Base-by-base conservation (phyloP, 1,140 invertebrate species). In the Eurosta solidaginis region DNA sequence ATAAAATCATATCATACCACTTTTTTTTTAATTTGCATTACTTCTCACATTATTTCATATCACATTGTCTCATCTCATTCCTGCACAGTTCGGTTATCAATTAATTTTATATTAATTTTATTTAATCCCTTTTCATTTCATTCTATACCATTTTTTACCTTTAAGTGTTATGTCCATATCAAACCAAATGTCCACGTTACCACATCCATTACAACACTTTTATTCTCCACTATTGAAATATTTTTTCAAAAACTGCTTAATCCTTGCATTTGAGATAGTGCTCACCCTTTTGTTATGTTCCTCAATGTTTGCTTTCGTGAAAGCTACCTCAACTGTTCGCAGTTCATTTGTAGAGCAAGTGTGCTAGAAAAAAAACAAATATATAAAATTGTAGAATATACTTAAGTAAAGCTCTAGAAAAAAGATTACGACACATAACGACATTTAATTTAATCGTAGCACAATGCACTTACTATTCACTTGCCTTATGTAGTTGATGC, bases 381-480 rank as follows among this genome's bases (percentile, higher is more conserved):
- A 7, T 1, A 40, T 0, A 27, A 68, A 17, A 42, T 14, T 20
- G 14, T 17, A 59, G 12, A 68, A 40, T 40, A n/a, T n/a, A n/a
- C n/a, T n/a, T n/a, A n/a, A n/a, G n/a, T n/a, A 68, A 42, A 68
- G 40, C 14, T 36, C 59, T 40, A 9, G 36, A 68, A 68, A 68
- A 25, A 68, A 40, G 29, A 68, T 68, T 68, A 68, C 59, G 59
- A 68, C 59, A 68, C n/a, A 68, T 40, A 68, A 68, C 59, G 59
- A 68, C 59, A 40, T 68, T 68, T 68, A 68, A 68, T 68, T 68
- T 68, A 68, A 68, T 68, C 59, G 59, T n/a, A 68, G 27, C 59
- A 68, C 59, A 68, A 40, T 68, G 59, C 20, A 68, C 33, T 68
- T 10, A 68, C 59, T 68, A 22, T 33, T 2, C 36, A n/a, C 33